Evolutionary conservation across 2,113 vertebrate species (phyloP).

Genomic region (Colossoma macropomum): DNA sequence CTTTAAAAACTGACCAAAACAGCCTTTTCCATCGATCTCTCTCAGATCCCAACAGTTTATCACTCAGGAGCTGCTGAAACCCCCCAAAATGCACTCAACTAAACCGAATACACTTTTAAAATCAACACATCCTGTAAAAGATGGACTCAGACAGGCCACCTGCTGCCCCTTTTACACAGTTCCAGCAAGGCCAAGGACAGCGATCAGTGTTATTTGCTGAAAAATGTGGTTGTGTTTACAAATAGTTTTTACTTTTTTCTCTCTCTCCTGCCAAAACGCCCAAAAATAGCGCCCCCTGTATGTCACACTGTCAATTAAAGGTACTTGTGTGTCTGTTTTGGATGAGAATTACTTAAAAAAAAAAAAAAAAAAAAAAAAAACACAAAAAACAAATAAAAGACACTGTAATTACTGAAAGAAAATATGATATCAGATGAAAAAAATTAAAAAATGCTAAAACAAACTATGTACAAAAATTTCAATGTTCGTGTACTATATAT

Average conservation of each 20-base stretch:
- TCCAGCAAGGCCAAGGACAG: neutral
- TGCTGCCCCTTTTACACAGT: neutral
- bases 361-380: too few relatives aligned
- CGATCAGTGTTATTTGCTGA: neutral
- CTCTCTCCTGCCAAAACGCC: constrained; percentile 10
- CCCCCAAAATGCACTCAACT: neutral
- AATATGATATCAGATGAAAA: constrained; percentile 44
- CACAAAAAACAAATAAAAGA: constrained; percentile 33
- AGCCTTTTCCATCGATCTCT: too few relatives aligned
- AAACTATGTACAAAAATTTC: constrained; percentile 53
- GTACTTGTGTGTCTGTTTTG: constrained; percentile 23
- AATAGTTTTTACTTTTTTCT: neutral
- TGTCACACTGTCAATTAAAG: neutral
- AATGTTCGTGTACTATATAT: constrained; percentile 58
- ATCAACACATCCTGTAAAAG: neutral
- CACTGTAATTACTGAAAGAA: constrained; percentile 34
- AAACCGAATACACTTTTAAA: neutral
- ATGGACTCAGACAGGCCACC: neutral
- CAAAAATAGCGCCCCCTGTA: constrained; percentile 30
- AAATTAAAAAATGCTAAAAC: constrained; percentile 39
- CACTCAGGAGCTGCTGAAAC: neutral
- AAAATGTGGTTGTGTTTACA: neutral
- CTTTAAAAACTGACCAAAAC: too few relatives aligned
- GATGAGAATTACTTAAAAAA: constrained; percentile 18
- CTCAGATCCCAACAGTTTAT: too few relatives aligned